Conservation (phyloP, 2,888 invertebrate species). For the Schizotus pectinicornis region DNA sequence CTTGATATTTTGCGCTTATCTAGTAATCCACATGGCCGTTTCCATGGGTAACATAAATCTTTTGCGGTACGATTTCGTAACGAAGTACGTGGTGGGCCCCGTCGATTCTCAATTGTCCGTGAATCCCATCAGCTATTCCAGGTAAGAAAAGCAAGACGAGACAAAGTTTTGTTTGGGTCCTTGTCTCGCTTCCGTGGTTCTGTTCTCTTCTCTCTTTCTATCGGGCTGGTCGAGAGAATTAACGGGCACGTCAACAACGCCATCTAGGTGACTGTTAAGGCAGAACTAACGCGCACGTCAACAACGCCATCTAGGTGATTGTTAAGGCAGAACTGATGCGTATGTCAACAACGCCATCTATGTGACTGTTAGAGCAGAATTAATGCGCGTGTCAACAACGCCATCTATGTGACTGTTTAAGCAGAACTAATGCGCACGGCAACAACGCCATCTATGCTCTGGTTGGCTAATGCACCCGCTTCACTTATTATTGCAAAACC, state of each 20-base stretch:
- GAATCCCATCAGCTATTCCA: conserved; percentile 65
- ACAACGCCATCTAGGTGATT: too few relatives aligned
- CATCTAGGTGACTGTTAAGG: neutral
- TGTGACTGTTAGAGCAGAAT: neutral
- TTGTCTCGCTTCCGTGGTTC: neutral
- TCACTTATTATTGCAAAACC: too few relatives aligned
- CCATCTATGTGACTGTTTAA: too few relatives aligned
- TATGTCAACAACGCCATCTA: neutral
- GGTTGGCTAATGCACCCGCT: too few relatives aligned
- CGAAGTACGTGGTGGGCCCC: conserved; percentile 64
- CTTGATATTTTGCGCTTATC: conserved; percentile 74
- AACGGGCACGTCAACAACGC: neutral
- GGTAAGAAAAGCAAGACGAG: conserved; percentile 59
- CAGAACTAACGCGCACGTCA: neutral
- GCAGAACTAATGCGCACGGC: too few relatives aligned
- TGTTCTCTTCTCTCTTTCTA: neutral
- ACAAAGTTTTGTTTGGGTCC: too few relatives aligned
- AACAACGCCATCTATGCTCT: neutral
- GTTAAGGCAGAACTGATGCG: too few relatives aligned
- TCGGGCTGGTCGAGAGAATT: neutral
- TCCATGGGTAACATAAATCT: conserved; percentile 68
- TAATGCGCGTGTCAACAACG: neutral
- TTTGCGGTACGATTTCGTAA: conserved; percentile 62
- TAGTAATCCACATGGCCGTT: conserved; percentile 74
- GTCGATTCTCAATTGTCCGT: conserved; percentile 60